phyloP scores from a whole-genome alignment of 2,113 vertebrate species.

The Furnarius figulus region DNA sequence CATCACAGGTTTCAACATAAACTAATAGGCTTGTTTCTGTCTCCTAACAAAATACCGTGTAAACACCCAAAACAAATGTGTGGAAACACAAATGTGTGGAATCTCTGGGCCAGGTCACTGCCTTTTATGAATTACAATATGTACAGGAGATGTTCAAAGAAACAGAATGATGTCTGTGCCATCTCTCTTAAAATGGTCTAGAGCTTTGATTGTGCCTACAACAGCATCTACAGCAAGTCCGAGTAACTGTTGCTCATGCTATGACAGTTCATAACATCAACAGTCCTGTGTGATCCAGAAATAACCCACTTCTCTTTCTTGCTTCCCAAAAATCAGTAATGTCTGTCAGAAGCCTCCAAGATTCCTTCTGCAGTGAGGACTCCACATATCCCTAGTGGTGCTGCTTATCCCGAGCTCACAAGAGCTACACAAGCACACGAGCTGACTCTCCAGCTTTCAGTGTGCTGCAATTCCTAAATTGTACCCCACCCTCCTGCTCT shows the following conservation, averaged over 20 bases:
- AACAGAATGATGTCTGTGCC: rapidly evolving
- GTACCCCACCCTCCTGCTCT: not conserved
- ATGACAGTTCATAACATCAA: not conserved
- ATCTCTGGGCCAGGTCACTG: not conserved
- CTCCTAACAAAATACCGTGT: not conserved
- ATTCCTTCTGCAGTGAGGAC: rapidly evolving
- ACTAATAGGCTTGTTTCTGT: not conserved
- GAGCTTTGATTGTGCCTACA: not conserved
- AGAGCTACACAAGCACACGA: not conserved
- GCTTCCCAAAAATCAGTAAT: not conserved
- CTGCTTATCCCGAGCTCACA: not conserved
- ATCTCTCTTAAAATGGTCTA: not conserved
- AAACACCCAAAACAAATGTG: not conserved
- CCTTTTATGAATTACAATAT: not conserved
- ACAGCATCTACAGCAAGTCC: not conserved
- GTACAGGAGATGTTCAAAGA: not conserved
- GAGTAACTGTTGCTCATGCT: not conserved
- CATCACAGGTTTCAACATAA: not conserved
- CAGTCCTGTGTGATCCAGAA: too few relatives aligned
- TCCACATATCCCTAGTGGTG: not conserved
- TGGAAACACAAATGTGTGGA: too few relatives aligned
- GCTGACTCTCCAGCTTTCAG: not conserved
- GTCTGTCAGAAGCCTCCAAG: not conserved
- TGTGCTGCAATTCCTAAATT: not conserved
- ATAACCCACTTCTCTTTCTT: not conserved